These are phyloP conservation scores for Poecilia wingei DNA, from an alignment of 2,797 vertebrate genomes.

Conservation along the genomic window DNA sequence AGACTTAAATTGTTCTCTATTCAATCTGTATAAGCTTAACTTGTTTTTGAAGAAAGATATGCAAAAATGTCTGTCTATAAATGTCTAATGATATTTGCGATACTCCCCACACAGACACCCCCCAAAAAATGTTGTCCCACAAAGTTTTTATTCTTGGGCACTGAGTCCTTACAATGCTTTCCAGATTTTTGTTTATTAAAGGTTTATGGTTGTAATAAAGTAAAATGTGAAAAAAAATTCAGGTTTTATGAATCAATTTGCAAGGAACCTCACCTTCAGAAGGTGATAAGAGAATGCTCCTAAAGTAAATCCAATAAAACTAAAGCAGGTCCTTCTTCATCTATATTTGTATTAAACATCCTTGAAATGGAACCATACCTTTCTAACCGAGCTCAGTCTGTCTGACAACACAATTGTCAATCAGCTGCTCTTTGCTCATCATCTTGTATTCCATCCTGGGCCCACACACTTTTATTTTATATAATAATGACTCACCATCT, in stretches of 20 bases:
- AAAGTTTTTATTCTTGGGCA: not conserved
- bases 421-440: slow-evolving; percentile 52
- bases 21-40: not conserved
- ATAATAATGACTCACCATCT: slow-evolving; percentile 67
- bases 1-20: not conserved
- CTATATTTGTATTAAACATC: slow-evolving; percentile 6
- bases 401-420: slow-evolving; percentile 48
- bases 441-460: slow-evolving; percentile 48
- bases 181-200: not conserved
- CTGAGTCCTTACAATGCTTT: not conserved
- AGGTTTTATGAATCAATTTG: not conserved
- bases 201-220: too few relatives aligned
- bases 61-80: not conserved
- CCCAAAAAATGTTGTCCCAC: not conserved
- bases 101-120: not conserved
- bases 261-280: not conserved
- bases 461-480: slow-evolving; percentile 69
- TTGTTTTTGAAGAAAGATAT: not conserved
- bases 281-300: not conserved
- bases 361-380: slow-evolving; percentile 12
- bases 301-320: not conserved
- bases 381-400: slow-evolving; percentile 18
- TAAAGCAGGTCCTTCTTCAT: not conserved
- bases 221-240: not conserved
- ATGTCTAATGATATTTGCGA: not conserved